Conservation (phyloP, 2,888 invertebrate genomes). For the Vesta saturnalis region DNA sequence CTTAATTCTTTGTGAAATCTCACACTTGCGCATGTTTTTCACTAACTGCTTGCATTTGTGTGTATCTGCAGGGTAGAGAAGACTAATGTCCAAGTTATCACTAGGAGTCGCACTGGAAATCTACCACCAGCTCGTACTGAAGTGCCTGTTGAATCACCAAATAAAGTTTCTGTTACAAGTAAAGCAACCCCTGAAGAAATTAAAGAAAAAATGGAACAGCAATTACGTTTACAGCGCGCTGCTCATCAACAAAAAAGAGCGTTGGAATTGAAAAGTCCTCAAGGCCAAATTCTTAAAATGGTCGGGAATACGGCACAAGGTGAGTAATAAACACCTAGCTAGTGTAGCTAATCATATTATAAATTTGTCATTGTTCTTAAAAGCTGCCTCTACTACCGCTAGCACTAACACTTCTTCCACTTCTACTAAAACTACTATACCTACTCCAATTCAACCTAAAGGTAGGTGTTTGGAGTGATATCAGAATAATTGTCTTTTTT, state of each 20-base stretch:
- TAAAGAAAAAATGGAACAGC: slow-evolving; percentile 92
- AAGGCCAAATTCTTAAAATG: slow-evolving; percentile 66
- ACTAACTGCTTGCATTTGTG: slow-evolving; percentile 52
- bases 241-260: slow-evolving; percentile 90
- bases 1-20: background rate
- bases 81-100: slow-evolving; percentile 79
- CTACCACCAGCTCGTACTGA: slow-evolving; percentile 65
- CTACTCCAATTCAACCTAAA: slow-evolving; percentile 61
- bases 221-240: slow-evolving; percentile 85
- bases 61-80: slow-evolving; percentile 70
- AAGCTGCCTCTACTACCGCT: slow-evolving; percentile 56
- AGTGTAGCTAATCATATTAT: background rate
- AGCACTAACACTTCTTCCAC: slow-evolving; percentile 53
- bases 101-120: slow-evolving; percentile 83
- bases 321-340: slow-evolving; percentile 50
- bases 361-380: slow-evolving; percentile 41
- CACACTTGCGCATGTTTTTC: slow-evolving; percentile 31
- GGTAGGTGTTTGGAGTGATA: slow-evolving; percentile 52
- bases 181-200: slow-evolving; percentile 78
- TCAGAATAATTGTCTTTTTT: background rate
- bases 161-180: slow-evolving; percentile 63
- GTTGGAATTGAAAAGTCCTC: slow-evolving; percentile 66
- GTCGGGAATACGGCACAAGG: slow-evolving; percentile 68
- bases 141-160: slow-evolving; percentile 52
- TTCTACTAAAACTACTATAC: slow-evolving; percentile 56